Conservation (phyloP, 2,888 invertebrate genomes). For the Eurois occulta region DNA sequence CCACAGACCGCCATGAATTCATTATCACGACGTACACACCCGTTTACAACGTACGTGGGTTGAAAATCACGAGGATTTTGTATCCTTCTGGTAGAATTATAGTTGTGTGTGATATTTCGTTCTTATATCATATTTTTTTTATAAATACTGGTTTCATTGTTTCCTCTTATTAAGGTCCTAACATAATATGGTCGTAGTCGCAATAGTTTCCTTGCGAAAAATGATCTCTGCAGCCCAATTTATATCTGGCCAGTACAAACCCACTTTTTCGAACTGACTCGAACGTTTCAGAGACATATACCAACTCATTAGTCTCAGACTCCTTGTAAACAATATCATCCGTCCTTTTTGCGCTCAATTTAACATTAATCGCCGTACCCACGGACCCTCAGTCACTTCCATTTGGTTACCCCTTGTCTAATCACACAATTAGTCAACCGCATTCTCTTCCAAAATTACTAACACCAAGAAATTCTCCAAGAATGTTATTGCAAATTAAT, state of each 20-base stretch:
- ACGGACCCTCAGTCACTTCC: constrained; percentile 50
- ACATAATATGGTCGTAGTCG: neutral
- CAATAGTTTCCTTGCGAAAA: neutral
- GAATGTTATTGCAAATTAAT: constrained; percentile 70
- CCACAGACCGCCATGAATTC: constrained; percentile 69
- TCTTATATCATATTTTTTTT: neutral
- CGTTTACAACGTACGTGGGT: constrained; percentile 54
- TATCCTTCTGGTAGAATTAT: constrained; percentile 13
- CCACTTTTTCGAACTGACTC: neutral
- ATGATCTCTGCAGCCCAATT: neutral
- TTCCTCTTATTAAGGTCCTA: neutral
- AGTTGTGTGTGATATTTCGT: neutral
- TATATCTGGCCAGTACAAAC: neutral
- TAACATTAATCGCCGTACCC: constrained; percentile 34
- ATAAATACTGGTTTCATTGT: neutral
- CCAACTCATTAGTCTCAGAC: constrained; percentile 37
- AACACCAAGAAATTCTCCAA: constrained; percentile 62
- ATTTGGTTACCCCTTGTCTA: constrained; percentile 49
- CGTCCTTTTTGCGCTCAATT: constrained; percentile 53
- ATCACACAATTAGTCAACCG: constrained; percentile 55
- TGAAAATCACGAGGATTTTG: constrained; percentile 49
- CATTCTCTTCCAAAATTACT: constrained; percentile 55
- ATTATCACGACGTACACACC: constrained; percentile 69
- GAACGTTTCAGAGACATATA: constrained; percentile 26
- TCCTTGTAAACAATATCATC: constrained; percentile 53